Percentiles rank a stretch among this genome's conserved stretches.
These are phyloP conservation scores for Palythoa caribaeorum DNA, from an alignment of 92 coral and sea anemone species.

Conservation along the genomic window DNA sequence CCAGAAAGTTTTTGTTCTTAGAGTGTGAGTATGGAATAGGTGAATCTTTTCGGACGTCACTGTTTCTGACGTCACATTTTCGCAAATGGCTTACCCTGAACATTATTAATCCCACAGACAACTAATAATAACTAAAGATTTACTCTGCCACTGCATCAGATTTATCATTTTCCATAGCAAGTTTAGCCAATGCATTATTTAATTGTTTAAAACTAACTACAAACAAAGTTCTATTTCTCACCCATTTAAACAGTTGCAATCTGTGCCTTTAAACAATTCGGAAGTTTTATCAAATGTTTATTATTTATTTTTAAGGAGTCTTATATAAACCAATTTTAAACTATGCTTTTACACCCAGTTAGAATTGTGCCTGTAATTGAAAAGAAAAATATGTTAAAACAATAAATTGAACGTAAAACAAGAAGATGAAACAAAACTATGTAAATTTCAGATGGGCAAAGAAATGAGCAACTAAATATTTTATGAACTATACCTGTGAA, in stretches of 20 bases:
- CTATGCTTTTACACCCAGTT: neutral
- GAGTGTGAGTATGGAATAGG: too few relatives aligned
- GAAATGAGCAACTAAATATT: neutral
- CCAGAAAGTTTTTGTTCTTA: too few relatives aligned
- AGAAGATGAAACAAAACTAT: neutral
- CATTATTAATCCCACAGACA: neutral
- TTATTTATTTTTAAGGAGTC: neutral
- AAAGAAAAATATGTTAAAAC: neutral
- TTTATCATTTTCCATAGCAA: neutral
- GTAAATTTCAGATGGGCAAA: neutral
- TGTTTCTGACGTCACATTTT: too few relatives aligned
- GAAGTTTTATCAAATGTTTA: neutral
- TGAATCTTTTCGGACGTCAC: too few relatives aligned
- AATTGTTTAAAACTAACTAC: slow-evolving; percentile 21
- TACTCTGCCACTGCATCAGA: neutral
- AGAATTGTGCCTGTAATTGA: slow-evolving; percentile 29
- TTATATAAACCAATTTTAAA: neutral
- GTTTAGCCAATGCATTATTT: neutral
- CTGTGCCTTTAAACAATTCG: neutral
- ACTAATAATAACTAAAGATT: neutral
- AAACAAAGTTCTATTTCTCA: slow-evolving; percentile 11
- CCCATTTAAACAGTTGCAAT: neutral
- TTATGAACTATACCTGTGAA: slow-evolving; percentile 68
- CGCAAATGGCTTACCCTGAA: too few relatives aligned
- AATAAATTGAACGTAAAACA: neutral